Conservation (phyloP, 2,888 invertebrate genomes). For the Papilio gigon region DNA sequence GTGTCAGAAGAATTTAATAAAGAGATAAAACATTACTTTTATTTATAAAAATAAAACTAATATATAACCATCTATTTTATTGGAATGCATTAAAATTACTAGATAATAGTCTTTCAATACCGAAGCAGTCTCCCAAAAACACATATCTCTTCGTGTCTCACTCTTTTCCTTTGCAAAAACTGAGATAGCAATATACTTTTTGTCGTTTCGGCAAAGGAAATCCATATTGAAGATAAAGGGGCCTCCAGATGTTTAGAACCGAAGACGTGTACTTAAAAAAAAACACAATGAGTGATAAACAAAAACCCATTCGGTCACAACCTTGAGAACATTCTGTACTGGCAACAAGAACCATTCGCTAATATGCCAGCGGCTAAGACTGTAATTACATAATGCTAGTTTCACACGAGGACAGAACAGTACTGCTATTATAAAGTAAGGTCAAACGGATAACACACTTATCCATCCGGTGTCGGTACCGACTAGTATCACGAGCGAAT, state of each 20-base stretch:
- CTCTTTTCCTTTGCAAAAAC: too few relatives aligned
- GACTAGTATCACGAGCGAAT: too few relatives aligned
- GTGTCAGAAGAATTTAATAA: background rate
- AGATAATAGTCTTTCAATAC: too few relatives aligned
- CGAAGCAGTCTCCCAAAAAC: too few relatives aligned
- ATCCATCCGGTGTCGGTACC: too few relatives aligned
- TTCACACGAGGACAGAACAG: background rate
- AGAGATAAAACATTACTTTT: background rate
- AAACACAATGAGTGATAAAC: constrained; percentile 25
- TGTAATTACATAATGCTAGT: constrained; percentile 30
- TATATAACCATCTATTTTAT: background rate
- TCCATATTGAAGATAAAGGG: background rate
- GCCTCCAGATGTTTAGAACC: constrained; percentile 12
- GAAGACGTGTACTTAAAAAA: constrained; percentile 11
- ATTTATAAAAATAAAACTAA: background rate
- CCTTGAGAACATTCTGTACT: constrained; percentile 39
- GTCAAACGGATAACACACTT: too few relatives aligned
- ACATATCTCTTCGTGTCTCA: too few relatives aligned
- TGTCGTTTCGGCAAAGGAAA: background rate
- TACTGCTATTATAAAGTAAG: too few relatives aligned
- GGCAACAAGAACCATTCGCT: constrained; percentile 32
- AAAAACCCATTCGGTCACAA: constrained; percentile 27
- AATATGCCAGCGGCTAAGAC: constrained; percentile 33
- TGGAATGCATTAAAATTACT: background rate
- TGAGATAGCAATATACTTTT: too few relatives aligned